These are phyloP conservation scores for Corydoras sp. DNA, from an alignment of 2,113 vertebrate species.

Conservation along the genomic window DNA sequence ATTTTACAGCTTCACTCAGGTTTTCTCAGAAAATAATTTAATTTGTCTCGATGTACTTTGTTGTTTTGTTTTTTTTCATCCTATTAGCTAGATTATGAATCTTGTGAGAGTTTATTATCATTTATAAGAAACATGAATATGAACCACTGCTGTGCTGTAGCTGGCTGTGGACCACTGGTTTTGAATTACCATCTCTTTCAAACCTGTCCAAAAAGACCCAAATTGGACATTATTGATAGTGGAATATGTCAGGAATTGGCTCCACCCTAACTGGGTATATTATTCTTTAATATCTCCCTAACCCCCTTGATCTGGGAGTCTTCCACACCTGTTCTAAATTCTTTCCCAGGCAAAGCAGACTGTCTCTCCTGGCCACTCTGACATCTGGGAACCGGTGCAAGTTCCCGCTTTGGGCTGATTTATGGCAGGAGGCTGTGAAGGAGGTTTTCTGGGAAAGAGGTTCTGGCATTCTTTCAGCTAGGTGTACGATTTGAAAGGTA, in stretches of 20 bases:
- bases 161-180: no score
- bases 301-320: slow-evolving; percentile 12
- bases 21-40: no score
- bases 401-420: slow-evolving; percentile 42
- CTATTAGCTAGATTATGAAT: no score
- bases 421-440: slow-evolving; percentile 45
- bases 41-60: no score
- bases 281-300: slow-evolving; percentile 35
- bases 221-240: background rate
- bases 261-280: background rate
- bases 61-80: no score
- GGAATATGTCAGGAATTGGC: background rate
- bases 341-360: slow-evolving; percentile 53
- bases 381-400: slow-evolving; percentile 64
- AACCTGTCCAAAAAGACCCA: background rate
- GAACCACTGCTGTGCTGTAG: no score
- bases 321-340: slow-evolving; percentile 62
- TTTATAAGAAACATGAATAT: no score
- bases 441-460: slow-evolving; percentile 8
- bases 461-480: background rate
- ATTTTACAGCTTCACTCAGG: no score
- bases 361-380: slow-evolving; percentile 47
- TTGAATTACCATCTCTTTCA: background rate
- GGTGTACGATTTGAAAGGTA: slow-evolving; percentile 19
- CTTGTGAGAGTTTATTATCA: no score